Conservation (phyloP, 2,797 vertebrate species). For the Champsocephalus esox region DNA sequence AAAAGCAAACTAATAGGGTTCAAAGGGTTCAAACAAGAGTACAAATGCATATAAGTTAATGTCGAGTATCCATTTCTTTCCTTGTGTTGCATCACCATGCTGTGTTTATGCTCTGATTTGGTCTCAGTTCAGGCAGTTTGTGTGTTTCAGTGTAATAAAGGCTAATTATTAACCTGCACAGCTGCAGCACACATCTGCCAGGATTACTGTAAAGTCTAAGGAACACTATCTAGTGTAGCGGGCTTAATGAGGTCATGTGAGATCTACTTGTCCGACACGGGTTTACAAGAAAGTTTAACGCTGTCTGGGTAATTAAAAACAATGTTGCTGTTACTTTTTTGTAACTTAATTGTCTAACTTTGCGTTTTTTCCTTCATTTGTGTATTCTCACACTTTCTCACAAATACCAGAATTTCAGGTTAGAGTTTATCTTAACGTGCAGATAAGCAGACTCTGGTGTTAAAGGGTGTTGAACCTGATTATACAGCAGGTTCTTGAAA, state of each 20-base stretch:
- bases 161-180: slow-evolving; percentile 77
- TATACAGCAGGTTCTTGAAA: background rate
- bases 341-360: background rate
- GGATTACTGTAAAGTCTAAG: slow-evolving; percentile 16
- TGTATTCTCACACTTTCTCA: background rate
- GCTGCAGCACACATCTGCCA: slow-evolving; percentile 19
- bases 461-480: background rate
- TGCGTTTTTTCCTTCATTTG: background rate
- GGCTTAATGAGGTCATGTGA: slow-evolving; percentile 32
- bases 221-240: background rate
- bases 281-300: background rate
- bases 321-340: background rate
- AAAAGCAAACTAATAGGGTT: too few relatives aligned
- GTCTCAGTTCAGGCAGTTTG: slow-evolving; percentile 35
- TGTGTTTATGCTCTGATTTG: slow-evolving; percentile 30
- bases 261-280: slow-evolving; percentile 6
- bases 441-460: background rate
- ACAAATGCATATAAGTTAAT: background rate
- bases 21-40: background rate
- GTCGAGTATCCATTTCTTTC: background rate
- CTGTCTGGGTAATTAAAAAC: background rate
- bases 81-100: background rate
- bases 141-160: slow-evolving; percentile 62
- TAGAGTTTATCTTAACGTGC: background rate
- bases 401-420: background rate